These are phyloP conservation scores for Tadarida brasiliensis DNA, from an alignment of 2,797 vertebrate species.

Conservation along the genomic window DNA sequence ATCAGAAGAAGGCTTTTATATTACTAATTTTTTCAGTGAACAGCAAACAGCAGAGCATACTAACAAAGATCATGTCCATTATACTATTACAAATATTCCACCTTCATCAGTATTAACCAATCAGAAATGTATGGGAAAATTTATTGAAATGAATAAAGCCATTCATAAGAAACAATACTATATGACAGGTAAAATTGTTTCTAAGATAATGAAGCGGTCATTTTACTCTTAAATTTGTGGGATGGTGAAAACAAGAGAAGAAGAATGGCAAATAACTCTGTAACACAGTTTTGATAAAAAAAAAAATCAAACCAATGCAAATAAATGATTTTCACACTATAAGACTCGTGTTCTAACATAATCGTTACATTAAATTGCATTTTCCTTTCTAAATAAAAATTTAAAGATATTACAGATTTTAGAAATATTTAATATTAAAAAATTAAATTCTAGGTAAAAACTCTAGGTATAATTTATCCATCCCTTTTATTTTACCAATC, in stretches of 20 bases:
- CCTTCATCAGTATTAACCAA: conserved; percentile 37
- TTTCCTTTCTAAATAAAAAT: conserved; percentile 65
- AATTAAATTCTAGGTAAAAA: conserved; percentile 78
- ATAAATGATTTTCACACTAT: background rate
- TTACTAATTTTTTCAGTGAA: conserved; percentile 77
- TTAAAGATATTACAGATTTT: conserved; percentile 72
- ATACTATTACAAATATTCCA: conserved; percentile 63
- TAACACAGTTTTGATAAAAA: background rate
- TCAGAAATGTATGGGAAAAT: conserved; percentile 36
- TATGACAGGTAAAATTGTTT: background rate
- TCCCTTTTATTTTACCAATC: conserved; percentile 73
- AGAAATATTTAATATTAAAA: conserved; percentile 79
- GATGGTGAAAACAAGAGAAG: background rate
- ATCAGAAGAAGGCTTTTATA: conserved; percentile 70
- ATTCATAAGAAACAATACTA: conserved; percentile 5
- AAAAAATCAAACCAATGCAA: background rate
- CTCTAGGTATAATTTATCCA: conserved; percentile 74
- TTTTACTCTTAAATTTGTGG: background rate
- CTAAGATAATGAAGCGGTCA: background rate
- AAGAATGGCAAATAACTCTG: background rate
- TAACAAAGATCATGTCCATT: conserved; percentile 73
- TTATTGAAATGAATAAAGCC: conserved; percentile 41
- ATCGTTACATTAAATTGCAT: background rate
- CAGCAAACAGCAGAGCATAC: conserved; percentile 68
- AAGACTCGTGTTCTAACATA: background rate